A percentile compares a stretch with the other conserved stretches of the same genome.
Evolutionary conservation across 2,888 invertebrate genomes (phyloP).

Genomic region (Linnaemya vulpina): DNA sequence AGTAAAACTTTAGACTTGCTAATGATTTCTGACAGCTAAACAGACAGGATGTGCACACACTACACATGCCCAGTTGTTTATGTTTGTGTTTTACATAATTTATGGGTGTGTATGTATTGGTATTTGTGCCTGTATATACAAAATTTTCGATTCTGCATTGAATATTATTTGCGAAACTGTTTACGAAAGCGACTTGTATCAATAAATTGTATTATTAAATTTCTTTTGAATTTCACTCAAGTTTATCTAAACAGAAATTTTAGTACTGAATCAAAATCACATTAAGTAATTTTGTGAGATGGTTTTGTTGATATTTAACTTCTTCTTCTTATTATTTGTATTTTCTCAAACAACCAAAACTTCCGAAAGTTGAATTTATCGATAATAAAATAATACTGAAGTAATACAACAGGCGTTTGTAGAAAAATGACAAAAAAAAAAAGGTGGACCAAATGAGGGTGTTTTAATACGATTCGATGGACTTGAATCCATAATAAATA

Average conservation of each 20-base stretch:
- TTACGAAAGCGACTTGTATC: conserved; percentile 43
- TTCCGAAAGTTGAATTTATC: conserved; percentile 56
- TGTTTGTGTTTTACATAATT: conserved; percentile 28
- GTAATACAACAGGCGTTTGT: background rate
- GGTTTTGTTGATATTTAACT: conserved; percentile 15
- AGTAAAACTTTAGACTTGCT: conserved; percentile 61
- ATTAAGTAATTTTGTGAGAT: conserved; percentile 35
- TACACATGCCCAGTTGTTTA: background rate
- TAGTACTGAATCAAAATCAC: conserved; percentile 25
- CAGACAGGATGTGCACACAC: conserved; percentile 59
- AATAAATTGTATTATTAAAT: conserved; percentile 53
- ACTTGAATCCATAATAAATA: too few relatives aligned
- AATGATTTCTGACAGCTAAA: conserved; percentile 68
- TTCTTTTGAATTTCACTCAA: conserved; percentile 22
- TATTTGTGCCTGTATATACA: background rate
- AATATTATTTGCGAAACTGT: conserved; percentile 17
- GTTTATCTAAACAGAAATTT: conserved; percentile 44
- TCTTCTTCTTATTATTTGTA: conserved; percentile 21
- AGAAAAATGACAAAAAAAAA: background rate
- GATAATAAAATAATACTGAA: conserved; percentile 27
- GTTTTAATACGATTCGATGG: too few relatives aligned
- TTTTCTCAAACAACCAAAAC: conserved; percentile 24
- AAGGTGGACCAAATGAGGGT: background rate
- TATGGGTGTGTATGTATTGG: conserved; percentile 24
- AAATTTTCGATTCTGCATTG: background rate